Evolutionary conservation across 2,888 invertebrate genomes (phyloP), one percentile per base, ranked within the genome.

Genomic region (Pycnomerus fuliginosus): DNA sequence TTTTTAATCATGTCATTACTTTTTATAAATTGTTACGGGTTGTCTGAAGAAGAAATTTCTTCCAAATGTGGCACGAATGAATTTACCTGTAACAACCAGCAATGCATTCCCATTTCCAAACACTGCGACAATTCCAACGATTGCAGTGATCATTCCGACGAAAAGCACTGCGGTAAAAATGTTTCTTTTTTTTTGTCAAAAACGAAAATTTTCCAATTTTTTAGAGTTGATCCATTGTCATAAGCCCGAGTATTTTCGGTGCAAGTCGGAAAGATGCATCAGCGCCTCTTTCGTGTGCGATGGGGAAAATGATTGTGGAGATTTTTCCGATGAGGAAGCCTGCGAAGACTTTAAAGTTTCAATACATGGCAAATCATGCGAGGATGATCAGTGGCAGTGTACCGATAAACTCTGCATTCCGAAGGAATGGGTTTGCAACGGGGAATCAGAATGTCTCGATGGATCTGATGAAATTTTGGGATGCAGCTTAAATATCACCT

Each of bases 401-500:
- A 54, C 58, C 2, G 64, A 66, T 27, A 61, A 60, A 34, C 27
- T 62, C 12, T 66, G 66, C 44, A 65, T 66, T 12, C 57, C 62
- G n/a, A 44, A 59, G 8, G 31, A 68, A 8, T 68, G 66, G 61
- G 69, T 73, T 2, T 74, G 74, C 45, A 70, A 74, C 47, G 69
- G 67, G 2, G 64, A 65, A 41, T 3, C 44, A 3, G 72, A 74
- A 41, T 74, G 74, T 52, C 44, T 66, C 16, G 72, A 73, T 52
- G 67, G 67, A 10, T 69, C 71, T 0, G 74, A 74, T 58, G 74
- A 74, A 58, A 64, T 59, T 2, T 43, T 69, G 7, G 71, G 72
- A 1, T 78, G 78, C 50, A 62, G 67, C 1, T 59, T 60, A 11
- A 61, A 70, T 1, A 64, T 71, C 0, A 70, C 69, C 0, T 87